Conservation (phyloP, 2,888 invertebrate species). For the Drosophila antonietae region DNA sequence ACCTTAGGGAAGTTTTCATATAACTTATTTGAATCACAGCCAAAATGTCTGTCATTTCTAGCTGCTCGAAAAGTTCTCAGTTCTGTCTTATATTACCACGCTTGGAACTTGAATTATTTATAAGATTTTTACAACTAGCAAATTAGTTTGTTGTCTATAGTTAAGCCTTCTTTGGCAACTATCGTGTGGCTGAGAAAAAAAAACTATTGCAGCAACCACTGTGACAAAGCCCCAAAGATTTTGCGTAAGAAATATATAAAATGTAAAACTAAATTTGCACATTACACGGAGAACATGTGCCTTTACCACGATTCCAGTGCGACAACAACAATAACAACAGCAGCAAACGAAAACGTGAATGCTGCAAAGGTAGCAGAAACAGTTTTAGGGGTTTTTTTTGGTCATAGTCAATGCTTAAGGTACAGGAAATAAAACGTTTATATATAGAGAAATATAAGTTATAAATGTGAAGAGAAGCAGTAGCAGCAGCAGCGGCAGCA, state of each 20-base stretch:
- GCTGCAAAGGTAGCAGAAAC: slow-evolving; percentile 52
- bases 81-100: no score
- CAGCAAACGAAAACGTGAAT: slow-evolving; percentile 43
- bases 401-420: slow-evolving; percentile 46
- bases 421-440: slow-evolving; percentile 15
- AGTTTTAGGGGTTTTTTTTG: slow-evolving; percentile 50
- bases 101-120: background rate
- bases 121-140: slow-evolving; percentile 8
- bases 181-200: background rate
- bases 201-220: slow-evolving; percentile 13
- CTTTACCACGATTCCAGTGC: slow-evolving; percentile 37
- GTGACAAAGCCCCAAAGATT: slow-evolving; percentile 46
- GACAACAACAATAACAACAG: slow-evolving; percentile 36
- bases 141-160: background rate
- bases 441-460: slow-evolving; percentile 2
- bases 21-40: no score
- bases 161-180: slow-evolving; percentile 10
- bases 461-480: slow-evolving; percentile 32
- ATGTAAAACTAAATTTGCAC: slow-evolving; percentile 78
- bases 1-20: no score
- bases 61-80: background rate
- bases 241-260: slow-evolving; percentile 65
- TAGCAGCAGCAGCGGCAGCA: slow-evolving; percentile 13
- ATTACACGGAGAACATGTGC: slow-evolving; percentile 61
- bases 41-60: no score